A percentile compares a stretch with the other conserved stretches of the same genome.
phyloP scores from a whole-genome alignment of 2,113 vertebrate genomes.

The Salminus brasiliensis region DNA sequence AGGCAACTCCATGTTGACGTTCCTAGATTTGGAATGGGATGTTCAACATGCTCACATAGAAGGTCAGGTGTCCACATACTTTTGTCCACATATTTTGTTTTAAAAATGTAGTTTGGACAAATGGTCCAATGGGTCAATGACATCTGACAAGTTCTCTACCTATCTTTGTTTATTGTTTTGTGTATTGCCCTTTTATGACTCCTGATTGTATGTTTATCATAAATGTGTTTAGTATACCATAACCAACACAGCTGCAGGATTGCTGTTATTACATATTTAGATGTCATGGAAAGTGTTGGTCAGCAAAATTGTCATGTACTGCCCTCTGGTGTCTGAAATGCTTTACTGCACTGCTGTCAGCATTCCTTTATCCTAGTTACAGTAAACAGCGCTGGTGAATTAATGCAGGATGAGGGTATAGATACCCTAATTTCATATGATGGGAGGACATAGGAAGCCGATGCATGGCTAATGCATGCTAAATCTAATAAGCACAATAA shows the following conservation, averaged over 20 bases:
- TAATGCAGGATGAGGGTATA: neutral
- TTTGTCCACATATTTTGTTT: too few species aligned
- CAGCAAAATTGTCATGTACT: slow-evolving; percentile 1
- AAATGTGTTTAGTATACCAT: neutral
- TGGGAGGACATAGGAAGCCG: neutral
- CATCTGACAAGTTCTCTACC: too few species aligned
- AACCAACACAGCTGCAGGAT: neutral
- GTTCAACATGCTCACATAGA: too few species aligned
- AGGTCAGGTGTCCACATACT: too few species aligned
- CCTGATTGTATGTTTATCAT: neutral
- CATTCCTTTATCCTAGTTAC: neutral
- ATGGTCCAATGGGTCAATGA: too few species aligned
- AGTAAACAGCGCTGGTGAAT: too few species aligned
- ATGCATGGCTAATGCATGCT: too few species aligned
- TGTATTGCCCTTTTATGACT: neutral
- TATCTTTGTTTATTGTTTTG: neutral
- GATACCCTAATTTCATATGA: neutral
- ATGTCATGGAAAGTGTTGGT: neutral
- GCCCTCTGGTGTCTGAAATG: slow-evolving; percentile 40
- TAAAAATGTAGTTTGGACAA: too few species aligned
- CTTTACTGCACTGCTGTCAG: neutral
- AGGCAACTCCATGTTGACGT: too few species aligned
- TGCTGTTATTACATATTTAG: neutral
- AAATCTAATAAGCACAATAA: neutral
- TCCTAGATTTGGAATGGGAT: too few species aligned